Percentiles rank a stretch among this genome's conserved stretches.
These are phyloP conservation scores for Neotragus pygmaeus DNA, from an alignment of 2,113 vertebrate genomes.

Conservation along the genomic window DNA sequence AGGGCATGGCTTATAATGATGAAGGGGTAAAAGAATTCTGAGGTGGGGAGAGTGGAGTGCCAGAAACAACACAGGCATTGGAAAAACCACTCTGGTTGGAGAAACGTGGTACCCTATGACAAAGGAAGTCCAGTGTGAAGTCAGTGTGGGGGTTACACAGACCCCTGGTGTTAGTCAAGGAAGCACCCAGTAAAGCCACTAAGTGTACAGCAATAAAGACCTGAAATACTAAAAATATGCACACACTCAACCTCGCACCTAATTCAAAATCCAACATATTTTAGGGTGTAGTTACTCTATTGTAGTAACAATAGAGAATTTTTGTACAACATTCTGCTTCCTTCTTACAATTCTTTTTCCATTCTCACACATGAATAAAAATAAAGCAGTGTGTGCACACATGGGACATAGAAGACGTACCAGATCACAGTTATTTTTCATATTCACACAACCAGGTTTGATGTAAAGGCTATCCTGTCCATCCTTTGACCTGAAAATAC, in stretches of 20 bases:
- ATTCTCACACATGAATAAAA: background rate
- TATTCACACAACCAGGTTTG: background rate
- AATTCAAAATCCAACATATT: background rate
- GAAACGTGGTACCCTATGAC: background rate
- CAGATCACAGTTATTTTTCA: background rate
- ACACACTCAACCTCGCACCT: background rate
- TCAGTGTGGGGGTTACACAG: too few species aligned
- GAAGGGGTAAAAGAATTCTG: background rate
- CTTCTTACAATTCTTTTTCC: background rate
- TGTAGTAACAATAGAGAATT: background rate
- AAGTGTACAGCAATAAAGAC: background rate
- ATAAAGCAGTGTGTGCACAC: background rate
- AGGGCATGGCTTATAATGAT: background rate
- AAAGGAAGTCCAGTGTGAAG: background rate
- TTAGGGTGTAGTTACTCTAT: background rate
- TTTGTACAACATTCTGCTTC: background rate
- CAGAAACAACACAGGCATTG: background rate
- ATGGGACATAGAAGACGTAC: background rate
- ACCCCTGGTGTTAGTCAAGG: background rate
- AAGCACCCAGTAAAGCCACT: background rate
- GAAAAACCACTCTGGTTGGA: background rate
- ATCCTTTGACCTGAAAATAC: background rate
- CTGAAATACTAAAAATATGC: background rate
- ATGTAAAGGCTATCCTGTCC: background rate
- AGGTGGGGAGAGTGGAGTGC: too few species aligned